Evolutionary conservation across 2,113 vertebrate species (phyloP).

Genomic region (Syngnathus typhle): DNA sequence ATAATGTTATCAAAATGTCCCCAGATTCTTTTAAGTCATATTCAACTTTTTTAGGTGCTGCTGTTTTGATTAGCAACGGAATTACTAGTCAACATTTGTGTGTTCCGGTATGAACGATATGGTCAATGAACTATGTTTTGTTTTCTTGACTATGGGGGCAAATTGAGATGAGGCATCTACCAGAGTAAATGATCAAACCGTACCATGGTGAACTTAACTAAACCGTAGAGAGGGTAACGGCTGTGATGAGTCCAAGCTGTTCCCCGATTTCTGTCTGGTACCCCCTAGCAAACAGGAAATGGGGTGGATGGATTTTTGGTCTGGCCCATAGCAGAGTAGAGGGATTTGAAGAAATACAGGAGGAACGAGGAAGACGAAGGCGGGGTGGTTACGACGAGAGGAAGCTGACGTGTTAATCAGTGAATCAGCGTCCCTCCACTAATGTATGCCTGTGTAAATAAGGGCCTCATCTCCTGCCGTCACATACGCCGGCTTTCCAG

Average conservation of each 20-base stretch:
- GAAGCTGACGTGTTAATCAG: slow-evolving; percentile 73
- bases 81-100: too few relatives aligned
- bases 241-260: neutral
- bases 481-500: slow-evolving; percentile 90
- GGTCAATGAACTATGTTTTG: neutral
- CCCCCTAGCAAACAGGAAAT: neutral
- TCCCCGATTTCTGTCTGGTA: neutral
- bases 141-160: neutral
- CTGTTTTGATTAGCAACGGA: too few relatives aligned
- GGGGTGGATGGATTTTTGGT: neutral
- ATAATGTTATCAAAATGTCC: too few relatives aligned
- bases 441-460: slow-evolving; percentile 90
- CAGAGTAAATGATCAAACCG: neutral
- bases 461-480: slow-evolving; percentile 84
- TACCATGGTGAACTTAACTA: neutral
- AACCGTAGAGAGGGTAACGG: neutral
- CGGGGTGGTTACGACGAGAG: slow-evolving; percentile 9
- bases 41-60: too few relatives aligned
- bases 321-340: neutral
- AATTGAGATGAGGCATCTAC: neutral
- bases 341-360: slow-evolving; percentile 21
- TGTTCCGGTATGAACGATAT: neutral
- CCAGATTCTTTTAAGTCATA: too few relatives aligned
- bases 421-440: slow-evolving; percentile 70
- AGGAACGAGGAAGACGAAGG: slow-evolving; percentile 2